These are phyloP conservation scores for Tenualosa ilisha DNA, from an alignment of 2,797 vertebrate genomes.

Conservation along the genomic window DNA sequence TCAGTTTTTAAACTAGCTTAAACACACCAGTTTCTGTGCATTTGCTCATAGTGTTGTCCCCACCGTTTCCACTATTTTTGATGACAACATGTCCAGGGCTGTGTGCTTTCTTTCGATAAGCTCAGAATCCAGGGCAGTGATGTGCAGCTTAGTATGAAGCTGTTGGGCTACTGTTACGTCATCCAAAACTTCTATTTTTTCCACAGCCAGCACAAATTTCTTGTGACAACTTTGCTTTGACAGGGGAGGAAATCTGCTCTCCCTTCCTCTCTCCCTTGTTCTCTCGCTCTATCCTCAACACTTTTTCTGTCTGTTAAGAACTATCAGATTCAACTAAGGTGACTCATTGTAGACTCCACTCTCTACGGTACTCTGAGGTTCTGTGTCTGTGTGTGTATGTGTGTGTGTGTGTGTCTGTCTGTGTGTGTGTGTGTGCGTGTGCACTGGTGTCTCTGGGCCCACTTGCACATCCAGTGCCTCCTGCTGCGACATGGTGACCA, in stretches of 20 bases:
- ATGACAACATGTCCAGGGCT: neutral
- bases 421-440: neutral
- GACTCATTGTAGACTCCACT: neutral
- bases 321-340: neutral
- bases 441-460: neutral
- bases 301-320: neutral
- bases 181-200: neutral
- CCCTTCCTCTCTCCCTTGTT: neutral
- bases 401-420: neutral
- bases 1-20: neutral
- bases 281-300: neutral
- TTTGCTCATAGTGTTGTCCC: neutral
- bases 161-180: neutral
- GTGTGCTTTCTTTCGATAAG: neutral
- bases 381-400: neutral
- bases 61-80: neutral
- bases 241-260: neutral
- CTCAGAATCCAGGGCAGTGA: neutral
- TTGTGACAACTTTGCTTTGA: neutral
- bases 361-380: neutral
- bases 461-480: neutral
- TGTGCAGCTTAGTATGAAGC: neutral
- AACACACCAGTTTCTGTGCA: neutral
- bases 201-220: neutral
- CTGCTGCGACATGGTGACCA: neutral